Percentiles rank a stretch among this genome's conserved stretches.
Conservation (phyloP, 2,113 vertebrate species). For the Puffinus mauretanicus region DNA sequence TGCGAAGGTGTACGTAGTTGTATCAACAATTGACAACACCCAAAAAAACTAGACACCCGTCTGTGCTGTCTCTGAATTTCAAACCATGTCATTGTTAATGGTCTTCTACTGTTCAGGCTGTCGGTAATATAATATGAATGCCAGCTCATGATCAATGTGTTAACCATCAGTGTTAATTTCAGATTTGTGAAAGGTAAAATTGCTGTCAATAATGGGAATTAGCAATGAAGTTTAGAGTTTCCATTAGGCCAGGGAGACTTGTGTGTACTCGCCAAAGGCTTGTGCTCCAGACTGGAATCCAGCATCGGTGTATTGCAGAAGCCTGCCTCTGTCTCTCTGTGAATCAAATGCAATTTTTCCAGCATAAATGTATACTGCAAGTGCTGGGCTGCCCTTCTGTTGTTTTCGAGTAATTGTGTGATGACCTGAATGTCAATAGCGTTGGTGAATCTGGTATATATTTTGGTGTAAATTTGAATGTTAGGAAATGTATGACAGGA, state of each 20-base stretch:
- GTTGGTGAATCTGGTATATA: not conserved
- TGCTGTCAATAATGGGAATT: not conserved
- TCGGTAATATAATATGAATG: not conserved
- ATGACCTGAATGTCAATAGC: not conserved
- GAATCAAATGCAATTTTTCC: not conserved
- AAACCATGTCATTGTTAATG: not conserved
- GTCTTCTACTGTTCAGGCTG: not conserved
- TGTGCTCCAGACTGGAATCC: not conserved
- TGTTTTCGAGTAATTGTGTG: not conserved
- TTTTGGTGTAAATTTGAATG: not conserved
- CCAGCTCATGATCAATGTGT: not conserved
- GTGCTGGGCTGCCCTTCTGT: not conserved
- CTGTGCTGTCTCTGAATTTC: not conserved
- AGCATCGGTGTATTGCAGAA: not conserved
- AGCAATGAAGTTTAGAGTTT: not conserved
- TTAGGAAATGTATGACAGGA: not conserved
- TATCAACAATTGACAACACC: not conserved
- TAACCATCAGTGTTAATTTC: conserved; percentile 1
- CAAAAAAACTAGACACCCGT: not conserved
- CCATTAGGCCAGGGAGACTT: not conserved
- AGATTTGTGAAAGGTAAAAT: not conserved
- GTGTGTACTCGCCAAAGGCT: not conserved
- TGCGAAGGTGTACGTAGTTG: not conserved
- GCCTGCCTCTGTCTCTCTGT: not conserved
- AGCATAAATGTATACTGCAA: not conserved